phyloP scores from a whole-genome alignment of 2,797 vertebrate genomes.

The Rhynchotus rufescens region DNA sequence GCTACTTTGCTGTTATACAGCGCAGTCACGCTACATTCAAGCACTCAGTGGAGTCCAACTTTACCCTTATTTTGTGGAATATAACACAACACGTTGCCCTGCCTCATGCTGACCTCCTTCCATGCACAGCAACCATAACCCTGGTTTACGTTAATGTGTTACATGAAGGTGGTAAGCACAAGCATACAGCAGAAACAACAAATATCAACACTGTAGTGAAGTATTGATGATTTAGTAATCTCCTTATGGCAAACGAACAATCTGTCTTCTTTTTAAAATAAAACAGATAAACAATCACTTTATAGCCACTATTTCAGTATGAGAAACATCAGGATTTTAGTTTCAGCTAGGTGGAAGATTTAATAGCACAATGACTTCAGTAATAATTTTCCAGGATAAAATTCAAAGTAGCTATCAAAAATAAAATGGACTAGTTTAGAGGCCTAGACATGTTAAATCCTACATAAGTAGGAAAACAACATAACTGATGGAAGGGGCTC shows the following conservation, averaged over 20 bases:
- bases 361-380: neutral
- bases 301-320: neutral
- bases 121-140: neutral
- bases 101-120: neutral
- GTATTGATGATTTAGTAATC: neutral
- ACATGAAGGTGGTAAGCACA: neutral
- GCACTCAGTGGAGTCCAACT: neutral
- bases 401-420: neutral
- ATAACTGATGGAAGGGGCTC: neutral
- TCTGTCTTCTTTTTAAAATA: neutral
- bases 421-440: neutral
- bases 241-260: neutral
- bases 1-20: neutral
- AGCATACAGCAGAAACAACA: neutral
- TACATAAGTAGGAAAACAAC: neutral
- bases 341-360: neutral
- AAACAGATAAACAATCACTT: neutral
- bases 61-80: neutral
- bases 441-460: neutral
- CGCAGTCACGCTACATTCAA: fast-evolving
- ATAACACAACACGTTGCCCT: neutral
- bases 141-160: neutral
- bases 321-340: neutral
- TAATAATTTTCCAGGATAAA: neutral
- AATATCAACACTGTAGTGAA: neutral